phyloP scores from a whole-genome alignment of 2,113 vertebrate species.

The Hippopotamus amphibius region DNA sequence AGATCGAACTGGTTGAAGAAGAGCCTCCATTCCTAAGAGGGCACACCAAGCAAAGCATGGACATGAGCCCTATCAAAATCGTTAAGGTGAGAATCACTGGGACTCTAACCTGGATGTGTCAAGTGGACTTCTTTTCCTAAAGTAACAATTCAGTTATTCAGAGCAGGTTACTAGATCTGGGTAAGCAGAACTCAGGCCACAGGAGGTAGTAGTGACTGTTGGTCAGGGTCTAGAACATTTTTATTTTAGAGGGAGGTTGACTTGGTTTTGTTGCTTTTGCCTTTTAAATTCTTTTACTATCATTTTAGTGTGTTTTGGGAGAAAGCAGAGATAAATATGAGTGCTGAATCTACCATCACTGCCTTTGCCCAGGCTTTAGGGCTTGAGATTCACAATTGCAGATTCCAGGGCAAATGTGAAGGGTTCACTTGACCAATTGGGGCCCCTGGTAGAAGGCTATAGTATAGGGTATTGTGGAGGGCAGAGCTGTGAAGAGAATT shows the following conservation, averaged over 20 bases:
- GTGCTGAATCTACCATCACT: neutral
- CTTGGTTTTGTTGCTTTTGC: neutral
- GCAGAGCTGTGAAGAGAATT: neutral
- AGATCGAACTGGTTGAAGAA: constrained; percentile 98
- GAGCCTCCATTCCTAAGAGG: constrained; percentile 98
- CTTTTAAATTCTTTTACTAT: neutral
- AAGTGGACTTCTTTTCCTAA: neutral
- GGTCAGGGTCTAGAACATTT: neutral
- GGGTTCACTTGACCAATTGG: neutral
- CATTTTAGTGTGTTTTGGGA: constrained; percentile 26
- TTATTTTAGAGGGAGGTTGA: neutral
- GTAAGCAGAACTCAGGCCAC: neutral
- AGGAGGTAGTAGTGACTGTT: neutral
- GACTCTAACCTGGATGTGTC: neutral
- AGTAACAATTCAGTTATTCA: neutral
- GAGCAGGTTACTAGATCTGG: neutral
- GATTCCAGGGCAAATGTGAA: neutral
- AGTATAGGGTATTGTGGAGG: neutral
- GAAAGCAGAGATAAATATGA: neutral
- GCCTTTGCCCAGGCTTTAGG: neutral
- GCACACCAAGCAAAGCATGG: constrained; percentile 99
- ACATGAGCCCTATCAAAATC: constrained; percentile 99
- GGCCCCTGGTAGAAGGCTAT: neutral
- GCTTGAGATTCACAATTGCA: neutral
- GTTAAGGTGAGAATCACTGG: constrained; percentile 92